Evolutionary conservation across 2,888 invertebrate genomes (phyloP), one percentile per base, ranked within the genome.

Genomic region (Biston betularia): DNA sequence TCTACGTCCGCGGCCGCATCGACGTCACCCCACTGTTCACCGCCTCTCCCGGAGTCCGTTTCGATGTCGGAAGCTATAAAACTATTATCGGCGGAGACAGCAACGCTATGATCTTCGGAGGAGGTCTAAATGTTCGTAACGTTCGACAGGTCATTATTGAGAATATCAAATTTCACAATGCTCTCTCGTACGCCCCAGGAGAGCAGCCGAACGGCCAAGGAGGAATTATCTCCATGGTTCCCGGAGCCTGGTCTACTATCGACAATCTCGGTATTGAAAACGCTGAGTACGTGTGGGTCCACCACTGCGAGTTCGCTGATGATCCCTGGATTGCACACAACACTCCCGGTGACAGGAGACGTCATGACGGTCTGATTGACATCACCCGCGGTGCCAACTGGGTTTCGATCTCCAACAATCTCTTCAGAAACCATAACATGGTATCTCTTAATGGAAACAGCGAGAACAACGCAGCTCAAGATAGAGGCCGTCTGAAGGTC

Each of bases 351-450:
- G 52, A 57, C 38, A 52, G 3, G 57, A 61, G 63, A n/a, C 38
- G 9, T 38, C 38, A 6, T 9, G 9, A 38, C 38, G 38, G 38
- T 9, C 38, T 38, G 38, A 8, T 42, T 11, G 42, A 4, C 11
- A 42, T 42, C 42, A 61, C 12, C n/a, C 48, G n/a, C 24, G 68
- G 42, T 9, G 58, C 69, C 33, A 65, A 50, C 50, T 59, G 10
- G 7, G 46, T 70, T 40, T 42, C 69, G 6, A 45, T 69, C 24
- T 65, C 72, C 11, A 65, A 69, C 65, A 65, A 15, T 52, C 59
- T 72, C 49, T 72, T 72, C 57, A 63, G 72, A 12, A 72, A 72
- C 45, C 69, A 69, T 48, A 56, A 68, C 49, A 12, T 60, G 6
- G 63, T 63, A 14, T 56, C 48, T 7, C 14, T 72, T 38, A 44